Evolutionary conservation across 2,888 invertebrate species (phyloP).

Genomic region (Drosophila birchii): DNA sequence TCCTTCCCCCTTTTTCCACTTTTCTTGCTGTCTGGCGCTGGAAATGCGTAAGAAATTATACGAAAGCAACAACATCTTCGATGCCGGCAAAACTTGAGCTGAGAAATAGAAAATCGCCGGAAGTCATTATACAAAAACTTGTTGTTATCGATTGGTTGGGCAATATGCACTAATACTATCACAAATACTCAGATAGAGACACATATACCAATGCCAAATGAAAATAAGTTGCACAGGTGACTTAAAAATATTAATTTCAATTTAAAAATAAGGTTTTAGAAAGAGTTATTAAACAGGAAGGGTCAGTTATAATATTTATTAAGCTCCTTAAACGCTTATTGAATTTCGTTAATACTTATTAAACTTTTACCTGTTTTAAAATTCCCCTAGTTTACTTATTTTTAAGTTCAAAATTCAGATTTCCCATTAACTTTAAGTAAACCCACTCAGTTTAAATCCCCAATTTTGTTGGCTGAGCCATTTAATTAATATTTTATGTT

Average conservation of each 20-base stretch:
- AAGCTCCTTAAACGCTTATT: too few relatives aligned
- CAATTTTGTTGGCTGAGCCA: conserved; percentile 43
- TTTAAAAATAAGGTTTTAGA: too few relatives aligned
- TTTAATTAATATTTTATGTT: conserved; percentile 25
- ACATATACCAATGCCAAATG: conserved; percentile 18
- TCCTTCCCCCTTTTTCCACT: conserved; percentile 11
- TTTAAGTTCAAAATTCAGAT: neutral
- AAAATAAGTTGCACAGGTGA: conserved; percentile 40
- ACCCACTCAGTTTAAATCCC: neutral
- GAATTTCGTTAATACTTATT: neutral
- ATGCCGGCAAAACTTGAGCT: conserved; percentile 75
- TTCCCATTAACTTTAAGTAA: neutral
- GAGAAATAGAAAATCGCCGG: conserved; percentile 81
- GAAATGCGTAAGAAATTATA: conserved; percentile 80
- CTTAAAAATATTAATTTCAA: conserved; percentile 9
- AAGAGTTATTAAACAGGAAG: neutral
- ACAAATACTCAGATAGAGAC: neutral
- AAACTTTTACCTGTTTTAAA: neutral
- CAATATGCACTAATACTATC: conserved; percentile 58
- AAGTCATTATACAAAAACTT: conserved; percentile 81
- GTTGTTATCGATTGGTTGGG: conserved; percentile 78
- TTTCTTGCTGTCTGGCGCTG: conserved; percentile 55
- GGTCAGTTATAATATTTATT: neutral
- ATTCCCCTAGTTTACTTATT: neutral
- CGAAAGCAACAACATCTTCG: conserved; percentile 60